Conservation (phyloP, 2,797 vertebrate genomes). For the Mormyrops boulengeri region DNA sequence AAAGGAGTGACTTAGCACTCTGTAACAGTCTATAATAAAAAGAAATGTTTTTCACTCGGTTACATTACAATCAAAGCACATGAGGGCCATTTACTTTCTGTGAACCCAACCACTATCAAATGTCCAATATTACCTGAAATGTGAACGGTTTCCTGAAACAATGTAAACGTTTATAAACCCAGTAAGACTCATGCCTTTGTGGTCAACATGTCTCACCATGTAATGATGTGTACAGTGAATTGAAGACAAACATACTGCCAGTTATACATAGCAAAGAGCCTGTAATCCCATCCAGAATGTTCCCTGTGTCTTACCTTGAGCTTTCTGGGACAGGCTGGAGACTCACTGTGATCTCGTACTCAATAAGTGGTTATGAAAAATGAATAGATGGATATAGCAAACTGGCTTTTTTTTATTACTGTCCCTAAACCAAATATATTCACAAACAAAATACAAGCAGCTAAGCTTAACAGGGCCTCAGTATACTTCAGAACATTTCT, state of each 20-base stretch:
- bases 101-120: background rate
- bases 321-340: background rate
- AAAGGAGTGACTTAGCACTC: background rate
- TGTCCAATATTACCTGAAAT: background rate
- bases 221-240: background rate
- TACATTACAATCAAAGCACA: background rate
- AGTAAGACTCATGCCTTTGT: background rate
- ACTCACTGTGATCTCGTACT: background rate
- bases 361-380: background rate
- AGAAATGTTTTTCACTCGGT: background rate
- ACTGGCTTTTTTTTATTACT: background rate
- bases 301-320: background rate
- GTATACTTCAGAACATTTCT: background rate
- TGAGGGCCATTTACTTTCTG: background rate
- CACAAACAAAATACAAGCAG: background rate
- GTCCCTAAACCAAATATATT: background rate
- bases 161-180: background rate
- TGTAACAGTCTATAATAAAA: background rate
- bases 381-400: background rate
- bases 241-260: background rate
- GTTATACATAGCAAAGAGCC: background rate
- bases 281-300: background rate
- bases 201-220: background rate
- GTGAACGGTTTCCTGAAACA: background rate
- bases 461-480: background rate